These are phyloP conservation scores for Sardinella longiceps DNA, from an alignment of 2,797 vertebrate genomes.

Conservation along the genomic window DNA sequence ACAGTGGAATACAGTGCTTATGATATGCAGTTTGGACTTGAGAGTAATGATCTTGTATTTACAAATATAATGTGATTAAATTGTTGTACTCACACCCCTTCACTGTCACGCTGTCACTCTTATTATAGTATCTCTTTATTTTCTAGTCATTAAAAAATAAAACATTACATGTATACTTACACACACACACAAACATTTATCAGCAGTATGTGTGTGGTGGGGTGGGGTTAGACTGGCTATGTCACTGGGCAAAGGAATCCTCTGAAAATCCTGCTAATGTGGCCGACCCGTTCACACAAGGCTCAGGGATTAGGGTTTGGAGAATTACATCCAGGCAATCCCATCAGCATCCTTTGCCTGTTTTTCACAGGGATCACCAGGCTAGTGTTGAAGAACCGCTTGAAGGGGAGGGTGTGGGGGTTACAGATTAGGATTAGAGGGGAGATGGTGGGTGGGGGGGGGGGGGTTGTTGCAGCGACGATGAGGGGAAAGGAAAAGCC, in stretches of 20 bases:
- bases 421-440: constrained; percentile 48
- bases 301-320: constrained; percentile 63
- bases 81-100: too few species aligned
- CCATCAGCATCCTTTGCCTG: constrained; percentile 60
- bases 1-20: not conserved
- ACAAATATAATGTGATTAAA: not conserved
- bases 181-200: not conserved
- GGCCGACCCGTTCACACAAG: constrained; percentile 42
- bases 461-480: constrained; percentile 44
- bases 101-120: too few species aligned
- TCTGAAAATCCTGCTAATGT: constrained; percentile 63
- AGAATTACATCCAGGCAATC: constrained; percentile 71
- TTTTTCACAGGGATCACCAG: constrained; percentile 66
- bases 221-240: constrained; percentile 18
- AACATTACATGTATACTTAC: too few species aligned
- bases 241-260: constrained; percentile 48
- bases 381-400: constrained; percentile 37
- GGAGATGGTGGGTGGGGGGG: constrained; percentile 36
- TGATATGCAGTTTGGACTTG: not conserved
- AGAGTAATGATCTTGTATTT: not conserved
- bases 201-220: not conserved
- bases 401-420: constrained; percentile 10
- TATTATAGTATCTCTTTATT: not conserved
- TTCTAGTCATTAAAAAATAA: not conserved
- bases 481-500: constrained; percentile 54